Evolutionary conservation across 2,113 vertebrate genomes (phyloP).

Genomic region (Bos javanicus): DNA sequence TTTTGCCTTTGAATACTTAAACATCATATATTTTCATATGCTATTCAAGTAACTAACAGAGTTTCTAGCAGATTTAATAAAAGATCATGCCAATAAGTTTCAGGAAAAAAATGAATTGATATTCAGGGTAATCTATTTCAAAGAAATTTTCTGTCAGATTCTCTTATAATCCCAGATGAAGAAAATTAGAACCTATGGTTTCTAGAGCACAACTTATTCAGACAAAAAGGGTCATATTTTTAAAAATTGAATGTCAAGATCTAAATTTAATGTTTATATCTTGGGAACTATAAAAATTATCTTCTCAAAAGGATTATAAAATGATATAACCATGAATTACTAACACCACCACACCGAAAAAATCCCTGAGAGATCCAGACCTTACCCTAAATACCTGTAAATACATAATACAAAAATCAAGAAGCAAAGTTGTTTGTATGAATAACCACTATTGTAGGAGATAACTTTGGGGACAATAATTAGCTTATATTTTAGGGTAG

Average conservation of each 20-base stretch:
- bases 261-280: neutral
- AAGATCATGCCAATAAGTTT: constrained; percentile 18
- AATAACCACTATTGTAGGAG: neutral
- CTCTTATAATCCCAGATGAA: neutral
- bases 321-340: neutral
- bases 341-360: neutral
- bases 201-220: neutral
- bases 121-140: neutral
- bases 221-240: neutral
- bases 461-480: neutral
- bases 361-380: neutral
- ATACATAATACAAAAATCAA: neutral
- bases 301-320: neutral
- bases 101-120: neutral
- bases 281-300: neutral
- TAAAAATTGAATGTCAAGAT: neutral
- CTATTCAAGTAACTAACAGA: neutral
- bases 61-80: constrained; percentile 34
- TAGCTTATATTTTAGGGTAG: neutral
- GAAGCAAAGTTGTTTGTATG: neutral
- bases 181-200: constrained; percentile 1
- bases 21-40: neutral
- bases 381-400: neutral
- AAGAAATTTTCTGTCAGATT: neutral
- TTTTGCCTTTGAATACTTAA: constrained; percentile 49